Evolutionary conservation across 2,113 vertebrate species (phyloP), one percentile per base, ranked within the genome.

Genomic region (Poecilia latipinna): DNA sequence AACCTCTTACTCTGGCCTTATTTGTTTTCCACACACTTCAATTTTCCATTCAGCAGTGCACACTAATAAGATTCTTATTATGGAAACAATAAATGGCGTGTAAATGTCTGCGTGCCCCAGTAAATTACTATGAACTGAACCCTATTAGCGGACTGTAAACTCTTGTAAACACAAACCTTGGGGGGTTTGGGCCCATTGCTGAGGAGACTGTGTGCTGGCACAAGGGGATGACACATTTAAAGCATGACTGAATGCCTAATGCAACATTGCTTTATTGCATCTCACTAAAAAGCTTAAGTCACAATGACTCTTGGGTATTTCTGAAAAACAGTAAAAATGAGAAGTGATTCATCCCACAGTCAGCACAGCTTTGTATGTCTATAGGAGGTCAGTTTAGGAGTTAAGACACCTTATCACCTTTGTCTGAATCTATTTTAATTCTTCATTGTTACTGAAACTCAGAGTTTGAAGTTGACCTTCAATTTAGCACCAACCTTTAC

Each of bases 241-340:
- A 88, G 88, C 88, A 80, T 88, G 87, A 91, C 76, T 90, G 83
- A 91, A 74, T 84, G 42, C 73, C 77, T 88, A 85, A 89, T 78
- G 89, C 77, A 70, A 88, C 83, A 86, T 89, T 87, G 72, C 78
- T 88, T 88, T 62, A 80, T 82, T 78, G 73, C 74, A 65, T 84
- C 74, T 77, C 65, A 72, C 80, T 60, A 65, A 80, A 80, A 86
- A 73, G 84, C 88, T 86, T 24, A 65, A 74, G 87, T 82, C 84
- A 26, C 22, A 29, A 1, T 83, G 33, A 79, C 62, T 70, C 73
- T 29, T 64, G 76, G 61, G 82, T 64, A 61, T 76, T 76, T 54
- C 61, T 37, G 62, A 78, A 76, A 37, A 17, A 79, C 42, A 70
- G 72, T 70, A 68, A 72, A 72, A 77, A 24, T 39, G 60, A 78